Base-by-base conservation (phyloP, 2,113 vertebrate genomes). In the Corythaeola cristata region DNA sequence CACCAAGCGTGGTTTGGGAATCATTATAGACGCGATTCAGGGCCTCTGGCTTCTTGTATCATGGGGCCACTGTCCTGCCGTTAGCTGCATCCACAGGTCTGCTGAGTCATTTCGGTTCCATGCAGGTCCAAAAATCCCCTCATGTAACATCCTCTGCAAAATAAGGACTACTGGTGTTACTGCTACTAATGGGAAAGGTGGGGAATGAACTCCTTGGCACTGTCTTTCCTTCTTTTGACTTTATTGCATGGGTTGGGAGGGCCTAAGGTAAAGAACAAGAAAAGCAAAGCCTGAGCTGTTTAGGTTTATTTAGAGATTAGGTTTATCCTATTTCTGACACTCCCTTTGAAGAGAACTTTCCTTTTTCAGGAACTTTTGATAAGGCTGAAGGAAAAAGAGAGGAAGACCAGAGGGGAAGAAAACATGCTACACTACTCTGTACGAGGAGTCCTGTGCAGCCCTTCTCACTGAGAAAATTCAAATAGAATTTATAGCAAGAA, bases 391-490 rank as follows among this genome's bases (percentile, higher is more conserved):
- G 26, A 69, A 73, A 92, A 69, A 66, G 26, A 64, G 69, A 37
- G 45, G 39, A 39, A 41, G 52, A 77, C 16, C n/a, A 59, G 47
- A 81, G 41, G 32, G 80, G 69, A 30, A 82, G 60, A 72, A 75
- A 62, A 53, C 32, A 30, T 68, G 41, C 60, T 64, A 28, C 30
- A 20, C 19, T 71, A 8, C 39, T 21, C 27, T 74, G 19, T 55
- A 17, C 0, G 0, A 35, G 44, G 16, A 78, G 17, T 69, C 55
- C 64, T 74, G n/a, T 62, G 45, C 71, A 68, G 49, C 81, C 9
- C 35, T 84, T 91, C 73, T 95, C 26, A 44, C 52, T 47, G 84
- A 85, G 74, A 76, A 95, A 91, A 92, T 69, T 79, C 73, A 85
- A 76, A 64, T 73, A 56, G 66, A 96, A 91, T 92, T 85, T 68